Conservation (phyloP, 2,113 vertebrate species). For the Platichthys stellatus region DNA sequence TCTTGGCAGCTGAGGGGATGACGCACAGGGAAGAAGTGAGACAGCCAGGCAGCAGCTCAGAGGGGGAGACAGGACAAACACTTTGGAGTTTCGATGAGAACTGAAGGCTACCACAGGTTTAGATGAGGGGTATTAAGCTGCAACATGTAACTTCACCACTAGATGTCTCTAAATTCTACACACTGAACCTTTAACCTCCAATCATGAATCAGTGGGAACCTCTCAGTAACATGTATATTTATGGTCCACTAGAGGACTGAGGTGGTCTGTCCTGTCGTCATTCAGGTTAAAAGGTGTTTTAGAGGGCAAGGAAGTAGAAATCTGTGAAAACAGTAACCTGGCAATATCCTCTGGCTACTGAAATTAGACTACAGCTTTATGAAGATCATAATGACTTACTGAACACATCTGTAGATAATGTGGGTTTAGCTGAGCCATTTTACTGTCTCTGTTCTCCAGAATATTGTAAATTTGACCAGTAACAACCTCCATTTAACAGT, state of each 20-base stretch:
- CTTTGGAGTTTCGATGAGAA: no score
- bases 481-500: background rate
- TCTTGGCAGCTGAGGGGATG: conserved; percentile 87
- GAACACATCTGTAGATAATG: no score
- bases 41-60: background rate
- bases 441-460: background rate
- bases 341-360: background rate
- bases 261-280: background rate
- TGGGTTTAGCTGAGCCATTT: no score
- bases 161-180: no score
- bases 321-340: background rate
- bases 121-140: no score
- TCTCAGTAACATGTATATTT: background rate
- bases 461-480: background rate
- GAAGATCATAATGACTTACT: no score
- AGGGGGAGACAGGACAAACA: no score
- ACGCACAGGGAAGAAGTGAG: background rate
- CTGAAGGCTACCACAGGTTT: no score
- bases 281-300: background rate
- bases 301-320: no score
- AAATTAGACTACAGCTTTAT: background rate
- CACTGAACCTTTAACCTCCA: background rate
- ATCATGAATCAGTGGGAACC: no score
- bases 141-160: no score
- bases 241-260: background rate